phyloP scores from a whole-genome alignment of 2,113 vertebrate genomes.

The Crotalus viridis region DNA sequence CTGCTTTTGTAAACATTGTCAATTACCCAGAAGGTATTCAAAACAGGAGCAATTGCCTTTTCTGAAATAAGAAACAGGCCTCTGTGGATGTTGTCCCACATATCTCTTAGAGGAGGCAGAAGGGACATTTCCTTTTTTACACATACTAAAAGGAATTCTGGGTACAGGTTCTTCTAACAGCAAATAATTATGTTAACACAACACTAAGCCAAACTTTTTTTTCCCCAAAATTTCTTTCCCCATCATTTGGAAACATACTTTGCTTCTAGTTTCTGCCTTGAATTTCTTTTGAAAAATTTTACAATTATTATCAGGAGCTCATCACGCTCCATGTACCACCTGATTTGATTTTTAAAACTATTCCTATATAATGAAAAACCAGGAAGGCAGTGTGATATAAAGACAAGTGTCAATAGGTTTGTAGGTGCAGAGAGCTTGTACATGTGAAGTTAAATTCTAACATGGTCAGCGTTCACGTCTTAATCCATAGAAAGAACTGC shows the following conservation, averaged over 20 bases:
- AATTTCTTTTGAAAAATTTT: not conserved
- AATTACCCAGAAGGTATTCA: conserved; percentile 57
- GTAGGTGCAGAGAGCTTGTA: not conserved
- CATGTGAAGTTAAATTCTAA: not conserved
- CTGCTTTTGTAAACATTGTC: conserved; percentile 54
- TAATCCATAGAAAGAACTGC: not conserved
- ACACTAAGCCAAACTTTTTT: not conserved
- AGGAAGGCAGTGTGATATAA: not conserved
- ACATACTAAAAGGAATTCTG: conserved; percentile 30
- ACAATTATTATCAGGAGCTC: not conserved
- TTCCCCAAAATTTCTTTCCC: not conserved
- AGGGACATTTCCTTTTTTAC: conserved; percentile 7
- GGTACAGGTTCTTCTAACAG: not conserved
- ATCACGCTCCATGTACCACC: not conserved
- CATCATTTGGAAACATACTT: not conserved
- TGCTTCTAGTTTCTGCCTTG: not conserved
- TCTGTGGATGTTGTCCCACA: not conserved
- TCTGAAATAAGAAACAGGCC: conserved; percentile 38
- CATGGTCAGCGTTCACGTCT: not conserved
- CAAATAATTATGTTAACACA: not conserved
- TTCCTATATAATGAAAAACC: not conserved
- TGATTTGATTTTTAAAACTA: not conserved
- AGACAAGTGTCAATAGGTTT: not conserved
- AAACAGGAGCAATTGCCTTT: conserved; percentile 37
- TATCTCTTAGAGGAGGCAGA: conserved; percentile 26